Evolutionary conservation across 2,113 vertebrate genomes (phyloP).

Genomic region (Chaenocephalus aceratus): DNA sequence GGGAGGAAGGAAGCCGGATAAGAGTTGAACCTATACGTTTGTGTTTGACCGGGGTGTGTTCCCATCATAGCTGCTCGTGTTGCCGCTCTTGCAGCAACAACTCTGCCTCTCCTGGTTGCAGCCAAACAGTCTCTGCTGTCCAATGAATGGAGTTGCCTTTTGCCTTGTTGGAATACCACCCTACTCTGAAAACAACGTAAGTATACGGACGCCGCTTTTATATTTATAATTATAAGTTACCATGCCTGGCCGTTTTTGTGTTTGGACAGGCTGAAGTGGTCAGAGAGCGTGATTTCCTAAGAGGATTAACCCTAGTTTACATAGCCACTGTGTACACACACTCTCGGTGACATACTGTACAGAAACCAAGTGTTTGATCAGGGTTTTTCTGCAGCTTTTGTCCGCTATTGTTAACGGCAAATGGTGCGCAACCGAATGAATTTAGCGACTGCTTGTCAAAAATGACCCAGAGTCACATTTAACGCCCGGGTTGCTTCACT

Average conservation of each 20-base stretch:
- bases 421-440: conserved; percentile 4
- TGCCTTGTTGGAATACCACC: conserved; percentile 98
- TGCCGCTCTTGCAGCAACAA: conserved; percentile 44
- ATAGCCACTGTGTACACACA: conserved; percentile 60
- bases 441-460: conserved; percentile 1
- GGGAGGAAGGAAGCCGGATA: conserved; percentile 72
- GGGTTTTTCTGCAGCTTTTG: conserved; percentile 18
- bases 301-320: conserved; percentile 79
- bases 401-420: conserved; percentile 5
- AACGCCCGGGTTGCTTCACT: conserved; percentile 15
- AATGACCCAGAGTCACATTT: background rate
- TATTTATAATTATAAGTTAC: background rate
- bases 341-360: conserved; percentile 37
- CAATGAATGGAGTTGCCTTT: conserved; percentile 99
- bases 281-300: conserved; percentile 83
- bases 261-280: conserved; percentile 41
- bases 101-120: conserved; percentile 63
- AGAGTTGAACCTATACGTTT: conserved; percentile 64
- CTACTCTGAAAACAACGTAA: conserved; percentile 86
- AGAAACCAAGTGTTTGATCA: conserved; percentile 13
- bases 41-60: conserved; percentile 37
- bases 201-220: conserved; percentile 33
- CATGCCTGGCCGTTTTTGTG: conserved; percentile 27
- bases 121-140: conserved; percentile 78
- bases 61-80: conserved; percentile 16